Percentiles rank a stretch among this genome's conserved stretches.
phyloP scores from a whole-genome alignment of 2,797 vertebrate genomes.

The Champsocephalus gunnari region DNA sequence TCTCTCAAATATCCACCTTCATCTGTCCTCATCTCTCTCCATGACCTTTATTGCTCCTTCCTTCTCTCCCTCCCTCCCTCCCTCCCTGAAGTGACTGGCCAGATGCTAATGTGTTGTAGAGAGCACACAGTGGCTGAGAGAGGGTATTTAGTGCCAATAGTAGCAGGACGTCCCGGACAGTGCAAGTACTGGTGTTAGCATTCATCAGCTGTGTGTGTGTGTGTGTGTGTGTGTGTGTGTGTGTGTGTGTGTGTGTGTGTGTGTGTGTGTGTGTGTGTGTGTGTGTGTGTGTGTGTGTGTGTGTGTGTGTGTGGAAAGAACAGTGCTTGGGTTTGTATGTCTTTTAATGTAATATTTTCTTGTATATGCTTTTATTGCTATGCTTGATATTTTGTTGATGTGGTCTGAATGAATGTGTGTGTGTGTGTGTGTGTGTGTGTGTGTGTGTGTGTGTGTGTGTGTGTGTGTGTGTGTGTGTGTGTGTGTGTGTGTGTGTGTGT shows the following conservation, averaged over 20 bases:
- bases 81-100: slow-evolving; percentile 39
- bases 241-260: neutral
- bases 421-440: slow-evolving; percentile 12
- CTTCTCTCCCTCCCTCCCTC: neutral
- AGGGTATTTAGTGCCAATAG: slow-evolving; percentile 52
- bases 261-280: no score
- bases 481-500: slow-evolving; percentile 8
- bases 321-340: no score
- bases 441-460: slow-evolving; percentile 8
- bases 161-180: slow-evolving; percentile 53
- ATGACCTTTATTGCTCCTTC: slow-evolving; percentile 46
- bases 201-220: slow-evolving; percentile 29
- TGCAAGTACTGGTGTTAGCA: slow-evolving; percentile 48
- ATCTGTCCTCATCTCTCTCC: slow-evolving; percentile 56
- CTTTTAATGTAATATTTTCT: neutral
- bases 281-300: no score
- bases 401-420: neutral
- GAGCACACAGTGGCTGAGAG: slow-evolving; percentile 63
- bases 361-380: slow-evolving; percentile 1
- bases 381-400: neutral
- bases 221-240: neutral
- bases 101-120: slow-evolving; percentile 73
- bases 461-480: slow-evolving; percentile 8
- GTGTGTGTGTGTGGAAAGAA: neutral
- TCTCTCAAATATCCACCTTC: slow-evolving; percentile 47